Base-by-base conservation (phyloP, 2,113 vertebrate species). In the Ginglymostoma cirratum region DNA sequence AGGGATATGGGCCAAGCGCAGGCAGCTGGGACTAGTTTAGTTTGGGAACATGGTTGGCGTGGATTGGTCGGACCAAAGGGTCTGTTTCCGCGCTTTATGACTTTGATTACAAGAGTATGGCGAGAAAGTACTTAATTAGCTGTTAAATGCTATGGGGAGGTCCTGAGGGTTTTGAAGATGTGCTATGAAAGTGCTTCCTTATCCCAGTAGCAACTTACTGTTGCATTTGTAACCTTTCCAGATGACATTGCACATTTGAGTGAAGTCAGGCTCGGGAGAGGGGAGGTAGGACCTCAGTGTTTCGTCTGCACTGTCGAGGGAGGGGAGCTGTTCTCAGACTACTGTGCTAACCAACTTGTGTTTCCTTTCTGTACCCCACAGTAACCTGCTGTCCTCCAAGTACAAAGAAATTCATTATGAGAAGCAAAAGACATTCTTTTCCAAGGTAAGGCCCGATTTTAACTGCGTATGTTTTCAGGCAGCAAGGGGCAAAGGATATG, bases 351-450 rank as follows among this genome's bases (percentile, higher is more conserved):
- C 24, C 76, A 85, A 61, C 45, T 94, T 96, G n/a, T 78, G n/a
- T 97, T 76, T 96, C 94, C 97, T n/a, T 96, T 69, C 96, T 34
- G 96, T 38, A 14, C 55, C 95, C 96, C 96, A 38, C 98, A 99
- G 99, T 98, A 98, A 98, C 96, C 97, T 99, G 97, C 97, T 99
- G 97, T 99, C 99, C 96, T 99, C 99, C 87, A 98, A 98, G 97
- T 99, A 99, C 96, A 98, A 99, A 96, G 99, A 99, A 97, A 99
- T 99, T 97, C 97, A 99, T 97, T 99, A 98, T 96, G 98, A 99
- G 96, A 98, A 98, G 34, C 98, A 98, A 80, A 99, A 98, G 96
- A 98, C 98, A 2, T 98, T 98, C 80, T 97, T 97, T 95, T 98
- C 98, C 95, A 99, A 99, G 99, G 99, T 99, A 99, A 30, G 96